Percentiles rank a stretch among this genome's conserved stretches.
Evolutionary conservation across 1,140 invertebrate species (phyloP).

Genomic region (Meloidogyne floridensis): DNA sequence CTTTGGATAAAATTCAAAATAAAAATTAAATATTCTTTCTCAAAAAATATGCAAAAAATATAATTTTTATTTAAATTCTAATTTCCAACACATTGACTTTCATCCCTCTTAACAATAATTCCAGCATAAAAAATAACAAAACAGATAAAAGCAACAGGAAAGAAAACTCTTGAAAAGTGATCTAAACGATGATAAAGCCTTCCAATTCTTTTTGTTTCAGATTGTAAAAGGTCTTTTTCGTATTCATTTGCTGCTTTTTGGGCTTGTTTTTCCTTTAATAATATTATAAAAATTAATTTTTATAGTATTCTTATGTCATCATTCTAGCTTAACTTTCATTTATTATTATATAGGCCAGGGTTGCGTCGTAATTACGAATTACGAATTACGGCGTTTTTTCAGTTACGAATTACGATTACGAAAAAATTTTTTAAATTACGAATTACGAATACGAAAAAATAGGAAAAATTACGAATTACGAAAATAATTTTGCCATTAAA

Average conservation of each 20-base stretch:
- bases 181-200: slow-evolving; percentile 60
- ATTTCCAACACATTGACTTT: slow-evolving; percentile 35
- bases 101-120: slow-evolving; percentile 60
- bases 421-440: too few species aligned
- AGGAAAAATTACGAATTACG: too few species aligned
- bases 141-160: slow-evolving; percentile 58
- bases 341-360: too few species aligned
- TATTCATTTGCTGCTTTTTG: slow-evolving; percentile 61
- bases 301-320: too few species aligned
- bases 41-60: background rate
- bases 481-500: too few species aligned
- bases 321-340: too few species aligned
- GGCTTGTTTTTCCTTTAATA: slow-evolving; percentile 54
- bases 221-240: slow-evolving; percentile 42
- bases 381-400: too few species aligned
- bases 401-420: too few species aligned
- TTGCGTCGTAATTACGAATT: too few species aligned
- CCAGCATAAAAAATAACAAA: slow-evolving; percentile 61
- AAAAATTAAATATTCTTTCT: background rate
- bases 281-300: slow-evolving; percentile 7
- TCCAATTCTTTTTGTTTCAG: slow-evolving; percentile 48
- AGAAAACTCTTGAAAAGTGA: slow-evolving; percentile 53
- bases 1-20: background rate
- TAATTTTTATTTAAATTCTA: slow-evolving; percentile 8
- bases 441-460: too few species aligned